Conservation (phyloP, 2,888 invertebrate species). For the Keiferia lycopersicella region DNA sequence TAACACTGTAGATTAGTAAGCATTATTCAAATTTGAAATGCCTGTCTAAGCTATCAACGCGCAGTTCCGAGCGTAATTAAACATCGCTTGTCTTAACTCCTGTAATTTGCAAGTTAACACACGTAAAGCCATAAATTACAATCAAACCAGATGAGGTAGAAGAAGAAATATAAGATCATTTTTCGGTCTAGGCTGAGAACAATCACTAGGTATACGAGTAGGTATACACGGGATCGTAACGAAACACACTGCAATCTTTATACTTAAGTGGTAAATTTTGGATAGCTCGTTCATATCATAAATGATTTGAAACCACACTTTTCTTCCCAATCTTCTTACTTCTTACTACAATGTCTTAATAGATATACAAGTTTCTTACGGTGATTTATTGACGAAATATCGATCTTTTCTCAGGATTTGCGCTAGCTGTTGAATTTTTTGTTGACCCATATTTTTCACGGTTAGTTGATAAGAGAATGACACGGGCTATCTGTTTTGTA, state of each 20-base stretch:
- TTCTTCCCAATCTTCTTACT: no score
- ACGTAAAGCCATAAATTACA: conserved; percentile 22
- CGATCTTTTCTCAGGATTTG: no score
- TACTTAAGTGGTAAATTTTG: no score
- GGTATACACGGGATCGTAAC: no score
- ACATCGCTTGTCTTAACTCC: conserved; percentile 12
- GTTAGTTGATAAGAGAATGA: neutral
- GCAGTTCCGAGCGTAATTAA: neutral
- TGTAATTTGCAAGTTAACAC: conserved; percentile 16
- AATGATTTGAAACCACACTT: no score
- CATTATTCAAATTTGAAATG: neutral
- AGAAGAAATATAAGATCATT: conserved; percentile 12
- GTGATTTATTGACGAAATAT: no score
- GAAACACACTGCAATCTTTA: no score
- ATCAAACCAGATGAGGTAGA: conserved; percentile 9
- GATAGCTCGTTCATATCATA: no score
- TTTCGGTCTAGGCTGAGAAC: neutral
- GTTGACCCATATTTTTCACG: neutral
- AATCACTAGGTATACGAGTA: conserved; percentile 8
- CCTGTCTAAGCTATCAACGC: neutral
- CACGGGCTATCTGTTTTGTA: neutral
- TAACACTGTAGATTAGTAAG: neutral
- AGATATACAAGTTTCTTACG: no score
- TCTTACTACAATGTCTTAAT: no score
- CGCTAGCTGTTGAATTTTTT: neutral